Evolutionary conservation across 2,888 invertebrate genomes (phyloP), one percentile per base, ranked within the genome.

Genomic region (Torymus aiolomorphi): DNA sequence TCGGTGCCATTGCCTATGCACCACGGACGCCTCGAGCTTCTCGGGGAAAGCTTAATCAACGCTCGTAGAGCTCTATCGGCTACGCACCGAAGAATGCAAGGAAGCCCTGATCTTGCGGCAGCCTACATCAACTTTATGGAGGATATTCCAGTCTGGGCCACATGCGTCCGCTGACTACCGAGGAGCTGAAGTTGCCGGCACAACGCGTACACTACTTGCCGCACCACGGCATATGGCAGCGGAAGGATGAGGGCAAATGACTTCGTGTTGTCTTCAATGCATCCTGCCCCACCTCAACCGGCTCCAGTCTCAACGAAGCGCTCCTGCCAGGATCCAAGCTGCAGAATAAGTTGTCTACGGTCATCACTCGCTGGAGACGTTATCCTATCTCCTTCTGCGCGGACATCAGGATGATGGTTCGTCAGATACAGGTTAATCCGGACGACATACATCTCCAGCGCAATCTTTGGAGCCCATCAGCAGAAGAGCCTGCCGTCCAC

Each of bases 391-490:
- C 31, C 0, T 54, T n/a, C 24, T 69, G 67, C n/a, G 56, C 56
- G 0, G 67, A 54, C 56, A 57, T 56, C 69, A 31, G n/a, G 0
- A 69, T 69, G 31, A 69, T 56, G 56, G 31, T 24, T 16, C 8
- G 24, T 1, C 54, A 24, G 16, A 56, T 56, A 1, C 13, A 8
- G 1, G 10, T n/a, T n/a, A n/a, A n/a, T n/a, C n/a, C n/a, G n/a
- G n/a, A n/a, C n/a, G n/a, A n/a, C n/a, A n/a, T n/a, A 14, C 56
- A 57, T 2, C 31, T 74, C 2, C 74, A 74, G 16, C 74, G 74
- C 62, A 66, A 66, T 11, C n/a, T 74, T 4, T 74, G 65, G 74
- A 74, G 65, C 16, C 65, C 65, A 1, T 57, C 65, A 2, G 42
- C 16, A 0, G 49, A 66, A 2, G n/a, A 18, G 12, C 49, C 66